Conservation (phyloP, 2,888 invertebrate species). For the Cylloceria caligata region DNA sequence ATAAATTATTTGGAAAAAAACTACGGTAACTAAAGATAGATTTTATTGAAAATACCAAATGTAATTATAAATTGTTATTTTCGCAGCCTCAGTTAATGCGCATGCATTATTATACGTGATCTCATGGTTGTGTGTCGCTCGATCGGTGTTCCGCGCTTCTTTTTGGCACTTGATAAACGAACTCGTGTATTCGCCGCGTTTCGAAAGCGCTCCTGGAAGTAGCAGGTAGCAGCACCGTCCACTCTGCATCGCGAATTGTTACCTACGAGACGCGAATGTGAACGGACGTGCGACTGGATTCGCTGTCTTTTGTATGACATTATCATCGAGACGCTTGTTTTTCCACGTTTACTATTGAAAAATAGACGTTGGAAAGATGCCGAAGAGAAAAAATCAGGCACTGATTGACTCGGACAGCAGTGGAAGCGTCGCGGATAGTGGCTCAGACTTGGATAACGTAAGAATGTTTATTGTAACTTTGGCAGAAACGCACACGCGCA, state of each 20-base stretch:
- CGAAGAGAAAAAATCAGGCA: conserved; percentile 93
- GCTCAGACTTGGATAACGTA: conserved; percentile 94
- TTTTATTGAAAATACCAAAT: neutral
- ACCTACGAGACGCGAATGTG: conserved; percentile 22
- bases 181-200: neutral
- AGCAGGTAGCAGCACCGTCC: conserved; percentile 15
- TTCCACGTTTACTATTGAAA: conserved; percentile 66
- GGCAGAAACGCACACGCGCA: conserved; percentile 20
- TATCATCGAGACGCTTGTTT: conserved; percentile 60
- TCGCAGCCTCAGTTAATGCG: neutral
- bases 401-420: conserved; percentile 94
- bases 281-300: conserved; percentile 47
- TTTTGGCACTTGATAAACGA: neutral
- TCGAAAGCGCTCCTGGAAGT: neutral
- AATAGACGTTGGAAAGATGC: conserved; percentile 87
- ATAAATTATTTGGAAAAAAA: no score
- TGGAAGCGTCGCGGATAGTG: conserved; percentile 88
- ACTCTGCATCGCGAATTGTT: conserved; percentile 13
- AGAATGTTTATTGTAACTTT: conserved; percentile 82
- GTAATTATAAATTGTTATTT: neutral
- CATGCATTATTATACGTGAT: neutral
- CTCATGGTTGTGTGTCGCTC: neutral
- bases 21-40: no score
- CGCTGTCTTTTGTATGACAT: conserved; percentile 68
- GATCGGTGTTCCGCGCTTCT: neutral